Evolutionary conservation across 2,888 invertebrate genomes (phyloP), one percentile per base, ranked within the genome.

Genomic region (Brachyptera risi): DNA sequence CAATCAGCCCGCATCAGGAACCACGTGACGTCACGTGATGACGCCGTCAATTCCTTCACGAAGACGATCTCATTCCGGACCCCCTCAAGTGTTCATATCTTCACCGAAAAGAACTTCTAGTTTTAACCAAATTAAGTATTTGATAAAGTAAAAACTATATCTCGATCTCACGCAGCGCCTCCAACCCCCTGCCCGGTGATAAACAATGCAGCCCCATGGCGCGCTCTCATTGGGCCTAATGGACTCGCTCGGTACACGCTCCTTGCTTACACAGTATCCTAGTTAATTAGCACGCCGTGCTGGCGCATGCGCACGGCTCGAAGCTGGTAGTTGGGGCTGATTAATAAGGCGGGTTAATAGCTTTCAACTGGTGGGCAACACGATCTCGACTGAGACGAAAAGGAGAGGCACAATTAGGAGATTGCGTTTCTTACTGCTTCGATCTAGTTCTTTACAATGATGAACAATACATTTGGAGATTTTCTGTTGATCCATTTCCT

Each of bases 101-200:
- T 37, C 21, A 54, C 54, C 21, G 23, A 21, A 37, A 54, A 37
- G 56, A 60, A 63, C 63, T 63, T 63, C 63, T 54, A 60, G 60
- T 63, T 63, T 63, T 51, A 60, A 60, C 60, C 60, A 58, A 63
- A 60, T 63, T 60, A 63, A 60, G 58, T 47, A 54, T 19, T 38
- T 49, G 51, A 60, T 60, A 63, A 63, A 63, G 59, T 56, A 63
- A n/a, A n/a, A n/a, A n/a, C 27, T 40, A 19, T 26, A 9, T 54
- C 59, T 59, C 59, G 5, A 31, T 11, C 31, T 11, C 31, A 31
- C 11, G 31, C 7, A 7, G 31, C 31, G 47, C 47, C 47, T 21
- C 9, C 47, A 24, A 24, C 47, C 19, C 47, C 47, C 23, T 47
- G 47, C 24, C n/a, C 47, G n/a, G n/a, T n/a, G n/a, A n/a, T n/a